Base-by-base conservation (phyloP, 2,888 invertebrate species). In the Craniophora ligustri region DNA sequence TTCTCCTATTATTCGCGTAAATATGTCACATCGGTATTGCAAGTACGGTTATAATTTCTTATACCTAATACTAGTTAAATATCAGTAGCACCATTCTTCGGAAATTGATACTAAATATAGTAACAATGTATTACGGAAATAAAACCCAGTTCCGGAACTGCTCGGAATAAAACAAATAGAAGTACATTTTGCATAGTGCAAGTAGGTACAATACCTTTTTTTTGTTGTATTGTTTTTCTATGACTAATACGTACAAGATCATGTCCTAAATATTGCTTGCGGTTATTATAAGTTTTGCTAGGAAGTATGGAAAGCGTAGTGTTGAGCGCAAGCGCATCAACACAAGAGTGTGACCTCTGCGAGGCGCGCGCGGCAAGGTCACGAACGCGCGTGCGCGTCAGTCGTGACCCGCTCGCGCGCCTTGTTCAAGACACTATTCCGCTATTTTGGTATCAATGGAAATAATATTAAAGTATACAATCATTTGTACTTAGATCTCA, bases 341-440 rank as follows among this genome's bases (percentile, higher is more conserved):
- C 87, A 85, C 87, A 84, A 86, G 81, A 87, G 84, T 86, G 86
- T 87, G 91, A 91, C 92, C 91, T 92, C 91, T 88, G 87, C 76
- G 80, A 85, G 81, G 89, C 88, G 88, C 88, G 86, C 88, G 87
- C 89, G 86, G 89, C 93, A 93, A 93, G 93, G 93, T 93, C 93
- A 93, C 90, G 92, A 92, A 88, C 92, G 89, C 92, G 92, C 92
- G 92, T 92, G 91, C 91, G 86, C 84, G 80, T 84, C 82, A 86
- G 86, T 92, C 92, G 93, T 92, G 93, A 94, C 94, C 92, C 91
- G 94, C 85, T 89, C 91, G 86, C 87, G 88, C 84, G 88, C 88
- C 78, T 78, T 72, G 62, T 50, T 79, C 71, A 81, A 81, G 64
- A 39, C 62, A 34, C 35, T 42, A 77, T 82, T 71, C 73, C 58